Conservation (phyloP, 2,797 vertebrate genomes). For the Coendou prehensilis region DNA sequence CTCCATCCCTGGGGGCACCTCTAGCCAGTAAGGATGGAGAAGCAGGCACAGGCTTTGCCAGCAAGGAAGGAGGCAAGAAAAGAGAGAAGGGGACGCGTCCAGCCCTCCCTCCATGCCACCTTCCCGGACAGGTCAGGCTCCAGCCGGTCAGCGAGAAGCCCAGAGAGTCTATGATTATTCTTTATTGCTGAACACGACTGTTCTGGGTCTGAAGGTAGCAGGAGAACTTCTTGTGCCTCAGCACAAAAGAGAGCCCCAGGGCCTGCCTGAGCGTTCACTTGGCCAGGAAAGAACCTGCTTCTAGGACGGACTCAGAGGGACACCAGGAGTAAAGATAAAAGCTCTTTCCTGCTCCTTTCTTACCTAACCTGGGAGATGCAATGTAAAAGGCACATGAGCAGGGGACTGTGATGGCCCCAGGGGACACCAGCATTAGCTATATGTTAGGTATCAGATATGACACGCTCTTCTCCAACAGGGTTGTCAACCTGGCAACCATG, state of each 20-base stretch:
- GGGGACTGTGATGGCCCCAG: background rate
- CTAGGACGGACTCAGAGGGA: background rate
- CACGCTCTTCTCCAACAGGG: background rate
- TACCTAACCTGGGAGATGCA: background rate
- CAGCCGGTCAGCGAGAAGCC: background rate
- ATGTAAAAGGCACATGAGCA: fast-evolving
- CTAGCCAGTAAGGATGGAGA: background rate
- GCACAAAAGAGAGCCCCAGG: background rate
- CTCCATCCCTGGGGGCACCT: background rate
- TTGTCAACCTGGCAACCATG: too few relatives aligned
- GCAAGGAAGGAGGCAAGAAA: background rate
- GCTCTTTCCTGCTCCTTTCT: background rate
- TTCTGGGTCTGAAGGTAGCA: background rate
- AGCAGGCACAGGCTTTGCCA: background rate
- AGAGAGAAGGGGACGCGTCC: too few relatives aligned
- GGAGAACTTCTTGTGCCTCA: background rate
- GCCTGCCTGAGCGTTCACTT: background rate
- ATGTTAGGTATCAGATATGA: fast-evolving
- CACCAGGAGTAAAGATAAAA: fast-evolving
- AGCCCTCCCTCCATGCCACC: fast-evolving
- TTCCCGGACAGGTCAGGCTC: background rate
- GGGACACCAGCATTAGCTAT: background rate
- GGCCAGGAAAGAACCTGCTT: background rate
- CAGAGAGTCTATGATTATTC: fast-evolving
- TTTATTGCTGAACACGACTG: background rate